These are phyloP conservation scores for Urocynchramus pylzowi DNA, from an alignment of 2,113 vertebrate species.

Conservation along the genomic window DNA sequence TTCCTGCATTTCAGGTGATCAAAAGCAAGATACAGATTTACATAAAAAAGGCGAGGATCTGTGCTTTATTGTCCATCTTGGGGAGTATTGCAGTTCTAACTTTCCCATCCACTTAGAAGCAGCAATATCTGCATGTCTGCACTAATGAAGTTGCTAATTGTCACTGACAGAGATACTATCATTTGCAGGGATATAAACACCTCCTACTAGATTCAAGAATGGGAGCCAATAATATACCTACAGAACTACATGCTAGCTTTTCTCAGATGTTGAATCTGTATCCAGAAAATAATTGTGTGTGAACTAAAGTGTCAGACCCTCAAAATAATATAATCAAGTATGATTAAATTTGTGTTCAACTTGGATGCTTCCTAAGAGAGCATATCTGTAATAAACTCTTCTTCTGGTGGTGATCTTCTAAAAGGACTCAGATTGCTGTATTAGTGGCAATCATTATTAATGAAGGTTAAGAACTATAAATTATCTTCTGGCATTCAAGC, in stretches of 20 bases:
- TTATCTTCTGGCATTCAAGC: not conserved
- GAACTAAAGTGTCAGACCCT: not conserved
- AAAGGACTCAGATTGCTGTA: not conserved
- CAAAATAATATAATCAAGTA: not conserved
- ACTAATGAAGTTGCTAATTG: not conserved
- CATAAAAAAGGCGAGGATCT: not conserved
- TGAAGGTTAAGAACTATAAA: not conserved
- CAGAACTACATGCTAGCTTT: not conserved
- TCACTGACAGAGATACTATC: not conserved
- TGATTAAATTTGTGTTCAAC: not conserved
- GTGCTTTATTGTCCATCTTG: not conserved
- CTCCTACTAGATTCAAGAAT: not conserved
- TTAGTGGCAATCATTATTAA: not conserved
- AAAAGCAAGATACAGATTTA: slow-evolving; percentile 42
- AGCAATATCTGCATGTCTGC: not conserved
- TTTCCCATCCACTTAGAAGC: not conserved
- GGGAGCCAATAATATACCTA: not conserved
- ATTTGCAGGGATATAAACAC: not conserved
- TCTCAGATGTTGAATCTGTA: not conserved
- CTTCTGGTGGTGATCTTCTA: not conserved
- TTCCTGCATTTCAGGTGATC: slow-evolving; percentile 3
- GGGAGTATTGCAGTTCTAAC: not conserved
- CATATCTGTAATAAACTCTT: not conserved
- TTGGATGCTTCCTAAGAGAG: not conserved
- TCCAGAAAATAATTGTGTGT: not conserved